Conservation (phyloP, 2,888 invertebrate genomes). For the Gnatocerus cornutus region DNA sequence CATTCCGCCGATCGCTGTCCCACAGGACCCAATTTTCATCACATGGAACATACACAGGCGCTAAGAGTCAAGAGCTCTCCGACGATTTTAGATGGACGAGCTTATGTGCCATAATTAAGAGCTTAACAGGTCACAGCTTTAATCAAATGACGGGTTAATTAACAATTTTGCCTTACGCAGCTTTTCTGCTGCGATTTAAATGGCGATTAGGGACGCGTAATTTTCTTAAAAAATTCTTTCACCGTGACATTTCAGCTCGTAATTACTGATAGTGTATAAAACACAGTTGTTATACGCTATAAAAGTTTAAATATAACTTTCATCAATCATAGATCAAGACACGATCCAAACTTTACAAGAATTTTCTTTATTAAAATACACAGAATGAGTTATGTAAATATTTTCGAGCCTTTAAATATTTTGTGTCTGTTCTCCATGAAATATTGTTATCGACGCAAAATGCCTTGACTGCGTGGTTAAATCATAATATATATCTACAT, state of each 20-base stretch:
- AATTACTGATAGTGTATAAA: no score
- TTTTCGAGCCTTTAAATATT: constrained; percentile 9
- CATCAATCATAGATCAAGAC: no score
- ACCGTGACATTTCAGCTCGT: no score
- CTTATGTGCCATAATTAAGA: constrained; percentile 14
- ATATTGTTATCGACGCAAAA: constrained; percentile 7
- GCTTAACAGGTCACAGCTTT: constrained; percentile 8
- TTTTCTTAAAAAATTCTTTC: no score
- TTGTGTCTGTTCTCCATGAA: constrained; percentile 4
- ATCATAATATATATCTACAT: neutral
- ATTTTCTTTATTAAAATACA: constrained; percentile 7
- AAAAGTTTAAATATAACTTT: no score
- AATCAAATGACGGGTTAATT: constrained; percentile 11
- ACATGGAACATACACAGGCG: constrained; percentile 12
- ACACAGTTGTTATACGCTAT: no score
- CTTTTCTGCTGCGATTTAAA: neutral
- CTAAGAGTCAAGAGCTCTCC: constrained; percentile 6
- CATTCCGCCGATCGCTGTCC: constrained; percentile 18
- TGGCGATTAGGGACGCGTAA: neutral
- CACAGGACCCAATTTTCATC: constrained; percentile 25
- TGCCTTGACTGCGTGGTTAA: constrained; percentile 5
- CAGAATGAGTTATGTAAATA: constrained; percentile 12
- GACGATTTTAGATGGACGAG: constrained; percentile 13
- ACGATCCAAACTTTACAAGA: neutral
- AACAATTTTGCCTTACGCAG: constrained; percentile 10